Percentiles rank a stretch among this genome's conserved stretches.
Evolutionary conservation across 2,113 vertebrate species (phyloP).

Genomic region (Herpailurus yagouaroundi): DNA sequence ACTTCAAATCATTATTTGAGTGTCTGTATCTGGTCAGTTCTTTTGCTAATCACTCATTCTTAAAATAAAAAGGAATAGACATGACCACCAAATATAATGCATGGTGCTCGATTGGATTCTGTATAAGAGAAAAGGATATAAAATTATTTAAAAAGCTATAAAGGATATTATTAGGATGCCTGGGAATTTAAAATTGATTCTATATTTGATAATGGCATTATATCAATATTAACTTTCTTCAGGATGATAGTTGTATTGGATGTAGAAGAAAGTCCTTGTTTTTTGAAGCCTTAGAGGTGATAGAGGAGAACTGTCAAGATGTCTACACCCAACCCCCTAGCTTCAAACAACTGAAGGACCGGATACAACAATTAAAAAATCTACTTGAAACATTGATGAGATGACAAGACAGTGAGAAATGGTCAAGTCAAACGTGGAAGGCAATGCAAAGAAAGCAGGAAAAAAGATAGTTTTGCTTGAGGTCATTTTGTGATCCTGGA

Average conservation of each 20-base stretch:
- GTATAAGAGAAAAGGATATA: not conserved
- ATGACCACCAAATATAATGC: not conserved
- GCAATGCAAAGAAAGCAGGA: not conserved
- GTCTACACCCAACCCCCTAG: too few relatives aligned
- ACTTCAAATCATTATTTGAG: not conserved
- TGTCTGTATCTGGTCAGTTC: not conserved
- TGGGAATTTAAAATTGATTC: conserved; percentile 16
- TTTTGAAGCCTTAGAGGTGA: not conserved
- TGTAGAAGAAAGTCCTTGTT: not conserved
- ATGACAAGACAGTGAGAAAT: not conserved
- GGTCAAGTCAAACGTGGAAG: not conserved
- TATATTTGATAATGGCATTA: not conserved
- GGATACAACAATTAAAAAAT: not conserved
- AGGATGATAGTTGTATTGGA: not conserved
- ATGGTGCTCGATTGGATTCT: not conserved
- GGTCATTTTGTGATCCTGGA: not conserved
- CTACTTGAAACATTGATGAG: not conserved
- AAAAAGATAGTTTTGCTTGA: not conserved
- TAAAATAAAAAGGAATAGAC: not conserved
- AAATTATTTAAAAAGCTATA: not conserved
- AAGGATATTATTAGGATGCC: not conserved
- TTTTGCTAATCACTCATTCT: not conserved
- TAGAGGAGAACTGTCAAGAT: not conserved
- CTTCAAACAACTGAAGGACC: not conserved
- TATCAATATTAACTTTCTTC: not conserved